Base-by-base conservation (phyloP, 2,888 invertebrate genomes). In the Lypha dubia region DNA sequence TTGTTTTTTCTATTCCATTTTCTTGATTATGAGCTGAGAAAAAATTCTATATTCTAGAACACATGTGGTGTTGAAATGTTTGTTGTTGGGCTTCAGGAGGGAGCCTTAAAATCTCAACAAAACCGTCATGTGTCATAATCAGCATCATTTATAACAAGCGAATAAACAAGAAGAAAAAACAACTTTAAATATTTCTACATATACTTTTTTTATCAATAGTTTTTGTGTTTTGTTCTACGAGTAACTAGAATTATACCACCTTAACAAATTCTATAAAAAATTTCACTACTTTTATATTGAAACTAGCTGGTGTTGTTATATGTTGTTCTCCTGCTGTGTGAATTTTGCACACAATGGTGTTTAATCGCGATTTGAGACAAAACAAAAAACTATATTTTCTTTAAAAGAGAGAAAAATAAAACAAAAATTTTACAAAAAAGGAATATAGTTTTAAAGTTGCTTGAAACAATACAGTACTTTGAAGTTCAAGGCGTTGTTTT, bases 81-180 rank as follows among this genome's bases (percentile, higher is more conserved):
- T 79, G 53, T 68, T 71, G 41, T 49, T 41, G 24, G 20, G 15
- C 53, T 75, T 11, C 60, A 58, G 75, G 35, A 73, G 84, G 60
- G 74, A 81, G 77, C 63, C 63, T 74, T 70, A 44, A 84, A 74
- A 81, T 81, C 83, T 85, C 83, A 87, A 87, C 87, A 85, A 63
- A 81, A 77, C 82, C 65, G 83, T 76, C 86, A 86, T 86, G 86
- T 85, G 87, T 87, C 87, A 87, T 86, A 86, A 87, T 87, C 86
- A 86, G 84, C 81, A 81, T 84, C 84, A 81, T 84, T 84, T 81
- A 84, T 81, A 81, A 84, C 84, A 49, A 73, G 79, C 44, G 53
- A 44, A 13, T 56, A 28, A 38, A 7, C 24, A 46, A 46, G 22
- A 3, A 17, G 51, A 62, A 22, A 44, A 62, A 44, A 49, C 3